A percentile compares a stretch with the other conserved stretches of the same genome.
These are phyloP conservation scores for Molanna angustata DNA, from an alignment of 2,888 invertebrate genomes.

Conservation along the genomic window DNA sequence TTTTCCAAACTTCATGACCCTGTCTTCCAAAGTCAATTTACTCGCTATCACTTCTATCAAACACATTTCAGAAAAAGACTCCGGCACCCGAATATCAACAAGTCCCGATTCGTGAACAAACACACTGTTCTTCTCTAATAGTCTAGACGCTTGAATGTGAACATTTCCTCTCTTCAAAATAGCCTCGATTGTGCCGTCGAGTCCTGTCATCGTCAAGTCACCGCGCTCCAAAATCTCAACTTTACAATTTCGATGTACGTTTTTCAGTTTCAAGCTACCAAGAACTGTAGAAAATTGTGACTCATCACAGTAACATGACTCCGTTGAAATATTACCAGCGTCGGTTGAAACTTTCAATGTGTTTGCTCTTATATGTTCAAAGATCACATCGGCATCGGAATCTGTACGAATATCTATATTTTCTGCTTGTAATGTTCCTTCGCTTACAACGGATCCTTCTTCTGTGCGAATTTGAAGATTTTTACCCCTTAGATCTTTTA, in stretches of 20 bases:
- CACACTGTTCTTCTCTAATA: slow-evolving; percentile 50
- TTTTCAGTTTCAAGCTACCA: slow-evolving; percentile 47
- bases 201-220: slow-evolving; percentile 48
- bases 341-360: slow-evolving; percentile 45
- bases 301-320: slow-evolving; percentile 51
- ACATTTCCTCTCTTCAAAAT: slow-evolving; percentile 52
- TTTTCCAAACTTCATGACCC: slow-evolving; percentile 48
- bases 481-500: slow-evolving; percentile 39
- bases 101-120: slow-evolving; percentile 54
- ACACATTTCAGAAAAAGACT: slow-evolving; percentile 48
- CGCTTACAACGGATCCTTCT: slow-evolving; percentile 44
- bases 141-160: slow-evolving; percentile 47
- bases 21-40: slow-evolving; percentile 50
- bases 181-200: slow-evolving; percentile 49
- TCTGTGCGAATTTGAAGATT: slow-evolving; percentile 44
- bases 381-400: slow-evolving; percentile 42
- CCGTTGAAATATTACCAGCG: slow-evolving; percentile 47
- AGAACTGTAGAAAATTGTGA: slow-evolving; percentile 51
- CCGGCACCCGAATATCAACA: slow-evolving; percentile 48
- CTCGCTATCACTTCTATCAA: slow-evolving; percentile 53
- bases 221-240: slow-evolving; percentile 53
- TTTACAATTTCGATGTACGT: slow-evolving; percentile 45
- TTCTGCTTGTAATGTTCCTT: slow-evolving; percentile 46
- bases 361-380: slow-evolving; percentile 51
- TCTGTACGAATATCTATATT: slow-evolving; percentile 50